These are phyloP conservation scores for Gambusia yucatana DNA, from an alignment of 2,797 vertebrate genomes.

Conservation along the genomic window DNA sequence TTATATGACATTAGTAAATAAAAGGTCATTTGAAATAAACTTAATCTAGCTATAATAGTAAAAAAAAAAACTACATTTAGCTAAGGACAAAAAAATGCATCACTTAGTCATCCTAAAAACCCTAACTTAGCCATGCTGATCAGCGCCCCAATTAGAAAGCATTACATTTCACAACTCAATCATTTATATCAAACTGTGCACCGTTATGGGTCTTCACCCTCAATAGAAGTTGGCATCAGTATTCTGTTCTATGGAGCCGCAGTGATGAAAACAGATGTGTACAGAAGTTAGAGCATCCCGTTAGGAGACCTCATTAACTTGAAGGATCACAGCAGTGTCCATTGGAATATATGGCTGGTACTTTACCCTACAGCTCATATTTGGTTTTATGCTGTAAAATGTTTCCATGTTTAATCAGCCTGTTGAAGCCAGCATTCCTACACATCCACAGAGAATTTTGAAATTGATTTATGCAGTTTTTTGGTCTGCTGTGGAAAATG, in stretches of 20 bases:
- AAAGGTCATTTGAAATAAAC: not conserved
- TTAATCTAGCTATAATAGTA: conserved; percentile 4
- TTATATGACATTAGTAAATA: conserved; percentile 22
- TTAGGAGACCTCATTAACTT: conserved; percentile 72
- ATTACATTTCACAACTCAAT: conserved; percentile 49
- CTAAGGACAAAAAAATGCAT: not conserved
- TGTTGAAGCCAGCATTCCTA: not conserved
- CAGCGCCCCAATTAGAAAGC: conserved; percentile 60
- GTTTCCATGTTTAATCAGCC: not conserved
- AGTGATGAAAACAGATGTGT: conserved; percentile 74
- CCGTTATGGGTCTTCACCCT: conserved; percentile 31
- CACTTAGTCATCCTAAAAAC: conserved; percentile 1
- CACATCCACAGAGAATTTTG: not conserved
- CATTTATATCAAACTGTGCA: conserved; percentile 51
- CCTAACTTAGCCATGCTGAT: conserved; percentile 25
- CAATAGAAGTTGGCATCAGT: conserved; percentile 51
- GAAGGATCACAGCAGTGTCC: conserved; percentile 62
- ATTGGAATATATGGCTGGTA: conserved; percentile 21
- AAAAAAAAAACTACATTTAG: not conserved
- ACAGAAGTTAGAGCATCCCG: conserved; percentile 63
- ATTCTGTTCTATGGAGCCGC: conserved; percentile 59
- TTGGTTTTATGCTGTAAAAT: conserved; percentile 1
- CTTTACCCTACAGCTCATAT: conserved; percentile 9
- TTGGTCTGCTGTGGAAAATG: not conserved
- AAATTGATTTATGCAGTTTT: not conserved